Conservation (phyloP, 2,113 vertebrate species). For the Pandion haliaetus region DNA sequence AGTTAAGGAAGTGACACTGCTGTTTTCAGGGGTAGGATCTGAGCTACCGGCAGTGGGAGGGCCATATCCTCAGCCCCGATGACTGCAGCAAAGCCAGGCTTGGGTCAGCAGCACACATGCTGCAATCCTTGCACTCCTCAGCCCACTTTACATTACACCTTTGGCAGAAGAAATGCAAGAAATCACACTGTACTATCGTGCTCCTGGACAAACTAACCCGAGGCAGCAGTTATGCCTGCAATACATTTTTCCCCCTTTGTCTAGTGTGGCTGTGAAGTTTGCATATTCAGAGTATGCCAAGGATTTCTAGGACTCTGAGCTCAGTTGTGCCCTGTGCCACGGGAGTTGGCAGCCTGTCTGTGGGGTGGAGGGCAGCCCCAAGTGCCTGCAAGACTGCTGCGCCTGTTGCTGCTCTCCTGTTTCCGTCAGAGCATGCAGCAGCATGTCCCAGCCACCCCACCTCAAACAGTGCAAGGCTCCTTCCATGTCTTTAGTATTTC, state of each 20-base stretch:
- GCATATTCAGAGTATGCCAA: not conserved
- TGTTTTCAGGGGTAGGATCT: not conserved
- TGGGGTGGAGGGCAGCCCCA: not conserved
- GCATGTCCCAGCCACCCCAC: not conserved
- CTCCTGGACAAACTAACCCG: not conserved
- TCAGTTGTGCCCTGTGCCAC: not conserved
- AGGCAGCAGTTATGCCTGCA: not conserved
- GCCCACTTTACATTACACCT: not conserved
- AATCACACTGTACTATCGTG: not conserved
- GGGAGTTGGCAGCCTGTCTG: not conserved
- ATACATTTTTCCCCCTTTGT: not conserved
- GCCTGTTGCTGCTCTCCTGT: not conserved
- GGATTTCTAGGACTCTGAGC: not conserved
- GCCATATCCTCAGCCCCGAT: not conserved
- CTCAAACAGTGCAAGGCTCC: not conserved
- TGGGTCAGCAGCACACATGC: not conserved
- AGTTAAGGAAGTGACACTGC: not conserved
- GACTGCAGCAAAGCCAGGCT: not conserved
- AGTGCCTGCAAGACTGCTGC: not conserved
- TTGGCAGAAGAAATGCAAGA: not conserved
- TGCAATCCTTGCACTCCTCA: not conserved
- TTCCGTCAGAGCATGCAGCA: not conserved
- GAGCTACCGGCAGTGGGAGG: not conserved
- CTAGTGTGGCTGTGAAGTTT: not conserved
- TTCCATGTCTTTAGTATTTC: not conserved